Evolutionary conservation across 37 sponge, comb jelly and placozoan genomes (phyloP), one percentile per base, ranked within the genome.

Genomic region (Hormiphora californensis): DNA sequence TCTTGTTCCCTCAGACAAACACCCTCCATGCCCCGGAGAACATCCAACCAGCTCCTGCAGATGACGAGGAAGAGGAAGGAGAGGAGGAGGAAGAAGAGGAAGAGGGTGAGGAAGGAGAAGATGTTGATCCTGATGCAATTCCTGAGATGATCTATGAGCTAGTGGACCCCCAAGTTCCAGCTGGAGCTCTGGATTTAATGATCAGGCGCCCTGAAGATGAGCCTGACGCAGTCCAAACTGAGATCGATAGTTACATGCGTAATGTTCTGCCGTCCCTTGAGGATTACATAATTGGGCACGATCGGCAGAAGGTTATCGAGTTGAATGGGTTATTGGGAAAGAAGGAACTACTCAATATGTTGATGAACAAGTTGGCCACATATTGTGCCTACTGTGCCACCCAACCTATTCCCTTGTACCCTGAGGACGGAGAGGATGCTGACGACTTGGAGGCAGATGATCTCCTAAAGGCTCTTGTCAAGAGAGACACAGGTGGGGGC

Each of bases 301-400:
- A 90, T 39, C 87, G 87, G 32, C 93, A 94, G 32, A 73, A 68
- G 65, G 88, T 94, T 15, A 91, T 94, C 88, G 95, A 94, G 40
- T 54, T 94, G 61, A 93, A 94, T 87, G 95, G 92, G 5, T 91
- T 91, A 57, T 87, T 94, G 30, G 49, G 81, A n/a, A 87, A 91
- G 34, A 88, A 86, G 23, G 91, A 92, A 39, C 65, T 94, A 37
- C 90, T 94, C 65, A 89, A 89, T 23, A 57, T 43, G 21, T 28
- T 73, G 44, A 73, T 73, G 81, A 73, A 27, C 27, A 73, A 73
- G 44, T 28, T 73, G 81, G 32, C 81, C 21, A 73, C 81, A 4
- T 73, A 73, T 28, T 73, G 81, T 41, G 81, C 81, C n/a, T 73
- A 73, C 44, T 32, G 35, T 19, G 81, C 81, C 1, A 73, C 43